Percentiles rank a stretch among this genome's conserved stretches.
Conservation (phyloP, 1,140 invertebrate species). For the Drosophila kanapiae region DNA sequence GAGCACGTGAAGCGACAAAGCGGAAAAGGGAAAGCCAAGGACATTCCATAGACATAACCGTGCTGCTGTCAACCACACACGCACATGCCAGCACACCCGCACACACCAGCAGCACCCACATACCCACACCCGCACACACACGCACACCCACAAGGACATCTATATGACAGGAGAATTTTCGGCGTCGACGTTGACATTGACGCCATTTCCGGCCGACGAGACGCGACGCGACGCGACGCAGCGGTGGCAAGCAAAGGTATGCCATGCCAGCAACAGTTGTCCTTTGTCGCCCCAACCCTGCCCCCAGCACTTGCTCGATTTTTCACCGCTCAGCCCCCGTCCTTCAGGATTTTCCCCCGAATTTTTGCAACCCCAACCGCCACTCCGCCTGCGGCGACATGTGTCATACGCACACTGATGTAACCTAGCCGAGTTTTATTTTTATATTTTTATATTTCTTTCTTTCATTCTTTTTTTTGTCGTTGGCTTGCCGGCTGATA, state of each 20-base stretch:
- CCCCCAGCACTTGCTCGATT: neutral
- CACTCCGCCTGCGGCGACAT: slow-evolving; percentile 62
- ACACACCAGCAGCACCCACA: slow-evolving; percentile 40
- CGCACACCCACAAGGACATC: slow-evolving; percentile 25
- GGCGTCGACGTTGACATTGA: slow-evolving; percentile 81
- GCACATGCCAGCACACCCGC: slow-evolving; percentile 60
- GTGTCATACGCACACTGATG: slow-evolving; percentile 53
- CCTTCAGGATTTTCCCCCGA: slow-evolving; percentile 9
- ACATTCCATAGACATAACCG: slow-evolving; percentile 76
- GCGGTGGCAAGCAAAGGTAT: slow-evolving; percentile 9
- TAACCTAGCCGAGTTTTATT: slow-evolving; percentile 31
- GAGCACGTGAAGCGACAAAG: slow-evolving; percentile 73
- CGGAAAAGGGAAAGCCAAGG: slow-evolving; percentile 23
- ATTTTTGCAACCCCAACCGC: slow-evolving; percentile 10
- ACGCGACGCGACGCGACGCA: neutral
- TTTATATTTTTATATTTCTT: slow-evolving; percentile 15
- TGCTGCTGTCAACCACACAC: slow-evolving; percentile 78
- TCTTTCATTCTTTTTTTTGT: neutral
- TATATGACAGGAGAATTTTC: slow-evolving; percentile 65
- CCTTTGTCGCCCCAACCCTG: slow-evolving; percentile 34
- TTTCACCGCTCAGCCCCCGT: neutral
- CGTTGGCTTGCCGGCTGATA: slow-evolving; percentile 8
- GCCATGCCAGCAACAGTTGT: slow-evolving; percentile 57
- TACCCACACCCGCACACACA: slow-evolving; percentile 20
- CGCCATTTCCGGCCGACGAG: slow-evolving; percentile 77